These are phyloP conservation scores for Chrysolina haemoptera DNA, from an alignment of 2,888 invertebrate genomes.

Conservation along the genomic window DNA sequence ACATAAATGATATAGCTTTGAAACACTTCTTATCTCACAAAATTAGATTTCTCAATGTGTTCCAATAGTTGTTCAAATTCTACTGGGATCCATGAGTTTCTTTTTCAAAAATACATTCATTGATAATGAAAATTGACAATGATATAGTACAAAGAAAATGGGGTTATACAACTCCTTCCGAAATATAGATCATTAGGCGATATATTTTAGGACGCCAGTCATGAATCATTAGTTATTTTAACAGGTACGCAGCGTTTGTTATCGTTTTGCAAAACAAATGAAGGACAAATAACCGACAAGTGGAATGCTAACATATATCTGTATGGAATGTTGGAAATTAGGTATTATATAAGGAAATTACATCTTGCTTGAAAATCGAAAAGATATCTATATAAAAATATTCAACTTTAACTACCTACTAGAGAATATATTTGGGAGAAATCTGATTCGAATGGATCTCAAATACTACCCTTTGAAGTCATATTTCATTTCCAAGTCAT, in stretches of 20 bases:
- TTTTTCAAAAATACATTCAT: too few relatives aligned
- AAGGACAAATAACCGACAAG: background rate
- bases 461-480: background rate
- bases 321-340: background rate
- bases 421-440: background rate
- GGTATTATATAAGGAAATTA: too few relatives aligned
- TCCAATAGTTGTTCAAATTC: too few relatives aligned
- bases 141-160: background rate
- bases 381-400: too few relatives aligned
- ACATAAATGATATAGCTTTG: too few relatives aligned
- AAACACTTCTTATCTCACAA: too few relatives aligned
- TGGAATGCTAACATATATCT: background rate
- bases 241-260: background rate
- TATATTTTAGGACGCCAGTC: background rate
- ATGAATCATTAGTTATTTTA: constrained; percentile 12
- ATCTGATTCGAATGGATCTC: background rate
- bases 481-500: background rate
- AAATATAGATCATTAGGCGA: background rate
- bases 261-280: background rate
- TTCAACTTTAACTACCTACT: too few relatives aligned
- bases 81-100: too few relatives aligned
- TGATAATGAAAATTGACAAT: too few relatives aligned
- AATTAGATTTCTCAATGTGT: too few relatives aligned
- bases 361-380: too few relatives aligned
- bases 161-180: background rate